phyloP scores from a whole-genome alignment of 53 echinoderm and acorn worm species.

The Actinopyga echinites region DNA sequence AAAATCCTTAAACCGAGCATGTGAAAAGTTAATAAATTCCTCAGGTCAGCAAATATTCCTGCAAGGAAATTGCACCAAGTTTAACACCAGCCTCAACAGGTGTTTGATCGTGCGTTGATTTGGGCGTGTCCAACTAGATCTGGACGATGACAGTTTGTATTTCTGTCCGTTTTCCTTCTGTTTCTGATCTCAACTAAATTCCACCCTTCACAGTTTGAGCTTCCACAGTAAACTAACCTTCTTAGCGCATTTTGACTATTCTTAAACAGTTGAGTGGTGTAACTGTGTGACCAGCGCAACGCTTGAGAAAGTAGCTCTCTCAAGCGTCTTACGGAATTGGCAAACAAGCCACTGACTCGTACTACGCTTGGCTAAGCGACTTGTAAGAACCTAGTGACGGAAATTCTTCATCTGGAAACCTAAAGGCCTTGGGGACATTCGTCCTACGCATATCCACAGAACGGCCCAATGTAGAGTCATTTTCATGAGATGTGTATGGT shows the following conservation, averaged over 20 bases:
- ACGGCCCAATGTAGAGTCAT: no score
- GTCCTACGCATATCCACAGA: no score
- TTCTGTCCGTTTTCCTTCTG: background rate
- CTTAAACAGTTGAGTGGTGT: slow-evolving; percentile 38
- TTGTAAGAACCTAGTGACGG: slow-evolving; percentile 32
- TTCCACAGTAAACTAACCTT: slow-evolving; percentile 5
- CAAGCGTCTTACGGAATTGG: slow-evolving; percentile 14
- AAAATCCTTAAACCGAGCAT: no score
- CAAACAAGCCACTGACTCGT: slow-evolving; percentile 10
- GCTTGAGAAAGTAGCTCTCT: slow-evolving; percentile 31
- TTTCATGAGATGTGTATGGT: no score
- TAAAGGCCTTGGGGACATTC: no score
- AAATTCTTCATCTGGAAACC: slow-evolving; percentile 18
- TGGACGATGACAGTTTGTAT: background rate
- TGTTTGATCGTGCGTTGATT: background rate
- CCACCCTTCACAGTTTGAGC: background rate
- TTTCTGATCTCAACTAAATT: background rate
- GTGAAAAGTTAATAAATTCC: no score
- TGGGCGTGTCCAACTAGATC: background rate
- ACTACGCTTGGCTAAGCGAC: slow-evolving; percentile 42
- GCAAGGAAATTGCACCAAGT: no score
- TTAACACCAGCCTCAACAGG: background rate
- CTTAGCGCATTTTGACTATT: background rate
- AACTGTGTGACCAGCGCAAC: slow-evolving; percentile 40
- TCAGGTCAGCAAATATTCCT: no score